Evolutionary conservation across 2,888 invertebrate genomes (phyloP), one percentile per base, ranked within the genome.

Genomic region (Drosophila seclusa): DNA sequence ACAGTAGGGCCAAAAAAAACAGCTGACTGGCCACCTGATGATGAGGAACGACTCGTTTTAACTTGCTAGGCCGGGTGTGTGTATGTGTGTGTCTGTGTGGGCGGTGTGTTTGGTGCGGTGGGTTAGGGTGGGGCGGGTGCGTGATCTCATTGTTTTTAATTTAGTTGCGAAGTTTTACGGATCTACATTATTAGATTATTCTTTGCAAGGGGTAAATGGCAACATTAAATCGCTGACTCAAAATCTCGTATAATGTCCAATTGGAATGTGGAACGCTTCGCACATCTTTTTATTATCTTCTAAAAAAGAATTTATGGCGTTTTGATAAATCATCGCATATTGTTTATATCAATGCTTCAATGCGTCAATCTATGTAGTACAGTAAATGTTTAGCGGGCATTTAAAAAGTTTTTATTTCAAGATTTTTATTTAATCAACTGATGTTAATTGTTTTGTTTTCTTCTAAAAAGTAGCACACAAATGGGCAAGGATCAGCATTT

Each of bases 401-500:
- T 24, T 11, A 16, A 45, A 21, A 4, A 13, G 13, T 7, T 45
- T 4, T 24, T 24, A 7, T 13, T 21, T 45, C 21, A 7, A 45
- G 7, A 31, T 57, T 31, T 49, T 21, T 34, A 32, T 42, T 58
- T 38, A 38, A n/a, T 50, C 7, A 21, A 24, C 24, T 24, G 16
- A 45, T 16, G 21, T 38, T 38, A 2, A 40, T 11, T 29, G 40
- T 29, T 24, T 42, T 38, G 32, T 24, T 32, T 61, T 65, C 7
- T n/a, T 34, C 8, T 48, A 0, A 50, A 27, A 32, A 50, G 24
- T 34, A 50, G 61, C 18, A 40, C 42, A 63, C 42, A 66, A 66
- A 98, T 99, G 98, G 98, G 98, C 92, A 98, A 97, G 94, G 98
- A 98, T 94, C 97, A 98, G 94, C 98, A 98, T 94, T 95, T 99